A percentile compares a stretch with the other conserved stretches of the same genome.
Conservation (phyloP, 2,797 vertebrate species). For the Sylvilagus floridanus region DNA sequence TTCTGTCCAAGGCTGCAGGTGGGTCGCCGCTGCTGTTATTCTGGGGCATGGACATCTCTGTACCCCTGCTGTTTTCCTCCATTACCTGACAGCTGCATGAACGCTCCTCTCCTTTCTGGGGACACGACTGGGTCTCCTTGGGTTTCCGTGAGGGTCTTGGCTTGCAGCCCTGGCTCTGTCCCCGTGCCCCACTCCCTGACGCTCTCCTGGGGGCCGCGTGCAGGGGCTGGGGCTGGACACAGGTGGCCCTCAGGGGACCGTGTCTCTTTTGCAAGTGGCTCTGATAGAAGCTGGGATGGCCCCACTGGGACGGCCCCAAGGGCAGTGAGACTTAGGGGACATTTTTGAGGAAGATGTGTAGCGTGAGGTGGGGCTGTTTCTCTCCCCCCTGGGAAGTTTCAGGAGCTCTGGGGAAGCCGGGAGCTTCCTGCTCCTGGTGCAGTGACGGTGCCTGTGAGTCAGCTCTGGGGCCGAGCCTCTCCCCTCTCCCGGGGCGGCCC, state of each 20-base stretch:
- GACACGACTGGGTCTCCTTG: not conserved
- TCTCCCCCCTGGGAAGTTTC: not conserved
- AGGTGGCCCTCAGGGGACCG: not conserved
- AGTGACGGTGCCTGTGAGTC: not conserved
- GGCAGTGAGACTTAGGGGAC: not conserved
- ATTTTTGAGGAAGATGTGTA: not conserved
- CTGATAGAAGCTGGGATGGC: not conserved
- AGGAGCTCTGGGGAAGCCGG: not conserved
- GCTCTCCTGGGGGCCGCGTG: no score
- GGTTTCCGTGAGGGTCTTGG: not conserved
- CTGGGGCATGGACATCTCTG: not conserved
- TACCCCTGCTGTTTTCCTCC: not conserved
- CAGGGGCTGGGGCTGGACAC: no score
- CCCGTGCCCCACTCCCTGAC: no score
- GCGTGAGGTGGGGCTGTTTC: no score
- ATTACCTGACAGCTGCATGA: not conserved
- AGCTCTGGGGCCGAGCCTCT: no score
- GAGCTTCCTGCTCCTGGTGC: not conserved
- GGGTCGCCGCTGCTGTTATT: not conserved
- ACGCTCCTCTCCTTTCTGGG: no score
- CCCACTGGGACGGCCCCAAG: accelerated
- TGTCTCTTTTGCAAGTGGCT: not conserved
- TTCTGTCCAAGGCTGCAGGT: not conserved
- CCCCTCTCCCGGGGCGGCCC: not conserved
- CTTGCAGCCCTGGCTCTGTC: not conserved